A percentile compares a stretch with the other conserved stretches of the same genome.
phyloP scores from a whole-genome alignment of 2,797 vertebrate species.

The Mormyrops attenuatus region DNA sequence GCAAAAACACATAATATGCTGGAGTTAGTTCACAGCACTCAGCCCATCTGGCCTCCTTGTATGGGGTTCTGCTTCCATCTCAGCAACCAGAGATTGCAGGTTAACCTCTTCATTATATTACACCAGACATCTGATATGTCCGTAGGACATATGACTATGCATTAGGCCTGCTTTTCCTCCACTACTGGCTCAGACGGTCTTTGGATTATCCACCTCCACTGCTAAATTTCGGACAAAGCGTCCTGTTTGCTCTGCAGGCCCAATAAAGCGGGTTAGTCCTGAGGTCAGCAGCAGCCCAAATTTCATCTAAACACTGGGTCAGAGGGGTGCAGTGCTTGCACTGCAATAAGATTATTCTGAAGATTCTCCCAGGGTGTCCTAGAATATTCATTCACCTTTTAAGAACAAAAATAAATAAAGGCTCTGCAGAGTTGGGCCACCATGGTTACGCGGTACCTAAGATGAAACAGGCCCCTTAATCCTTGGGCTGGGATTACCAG shows the following conservation, averaged over 20 bases:
- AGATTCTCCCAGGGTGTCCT: constrained; percentile 24
- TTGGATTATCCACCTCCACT: background rate
- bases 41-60: background rate
- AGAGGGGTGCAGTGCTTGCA: background rate
- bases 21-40: background rate
- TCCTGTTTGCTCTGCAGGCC: constrained; percentile 17
- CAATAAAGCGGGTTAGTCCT: background rate
- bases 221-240: background rate
- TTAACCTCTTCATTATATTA: background rate
- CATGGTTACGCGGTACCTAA: constrained; percentile 21
- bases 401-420: constrained; percentile 27
- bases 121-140: background rate
- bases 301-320: constrained; percentile 2
- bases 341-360: constrained; percentile 19
- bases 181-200: constrained; percentile 32
- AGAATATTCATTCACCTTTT: constrained; percentile 32
- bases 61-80: background rate
- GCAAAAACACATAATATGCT: background rate
- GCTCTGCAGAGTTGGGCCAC: constrained; percentile 10
- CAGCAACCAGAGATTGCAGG: background rate
- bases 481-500: constrained; percentile 17
- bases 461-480: constrained; percentile 23
- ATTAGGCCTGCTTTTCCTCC: constrained; percentile 38
- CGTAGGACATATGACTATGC: constrained; percentile 43
- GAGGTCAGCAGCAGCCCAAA: background rate